A percentile compares a stretch with the other conserved stretches of the same genome.
Conservation (phyloP, 2,797 vertebrate genomes). For the Lepilemur septentrionalis region DNA sequence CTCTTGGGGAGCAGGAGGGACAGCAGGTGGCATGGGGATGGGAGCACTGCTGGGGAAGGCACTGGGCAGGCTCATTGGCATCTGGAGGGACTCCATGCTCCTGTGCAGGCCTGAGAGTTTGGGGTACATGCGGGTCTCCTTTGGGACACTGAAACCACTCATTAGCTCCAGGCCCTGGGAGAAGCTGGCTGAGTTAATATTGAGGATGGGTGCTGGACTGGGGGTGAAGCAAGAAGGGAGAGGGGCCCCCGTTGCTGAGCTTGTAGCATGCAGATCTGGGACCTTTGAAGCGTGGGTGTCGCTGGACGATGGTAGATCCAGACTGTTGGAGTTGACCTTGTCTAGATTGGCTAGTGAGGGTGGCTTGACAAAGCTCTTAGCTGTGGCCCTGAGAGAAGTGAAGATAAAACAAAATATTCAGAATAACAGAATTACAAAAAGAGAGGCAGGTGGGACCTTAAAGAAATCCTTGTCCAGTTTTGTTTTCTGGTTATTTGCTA, state of each 20-base stretch:
- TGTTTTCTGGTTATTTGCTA: neutral
- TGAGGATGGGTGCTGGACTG: constrained; percentile 94
- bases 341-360: constrained; percentile 94
- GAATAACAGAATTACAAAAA: neutral
- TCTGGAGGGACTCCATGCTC: constrained; percentile 95
- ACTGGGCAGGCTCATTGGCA: constrained; percentile 93
- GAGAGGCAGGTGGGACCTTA: neutral
- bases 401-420: neutral
- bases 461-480: rapidly evolving
- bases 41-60: constrained; percentile 82
- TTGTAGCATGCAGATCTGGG: constrained; percentile 85
- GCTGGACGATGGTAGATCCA: constrained; percentile 89
- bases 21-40: constrained; percentile 64
- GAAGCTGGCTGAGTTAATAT: constrained; percentile 95
- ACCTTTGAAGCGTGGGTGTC: constrained; percentile 88
- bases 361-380: constrained; percentile 92
- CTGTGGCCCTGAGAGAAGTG: constrained; percentile 85
- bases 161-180: constrained; percentile 91
- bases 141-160: constrained; percentile 83
- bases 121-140: constrained; percentile 90
- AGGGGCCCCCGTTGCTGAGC: constrained; percentile 74
- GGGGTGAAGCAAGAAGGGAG: constrained; percentile 90
- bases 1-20: constrained; percentile 78
- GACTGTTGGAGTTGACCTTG: constrained; percentile 93
- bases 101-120: constrained; percentile 94